Evolutionary conservation across 2,888 invertebrate genomes (phyloP), one percentile per base, ranked within the genome.

Genomic region (Orthonevra nobilis): DNA sequence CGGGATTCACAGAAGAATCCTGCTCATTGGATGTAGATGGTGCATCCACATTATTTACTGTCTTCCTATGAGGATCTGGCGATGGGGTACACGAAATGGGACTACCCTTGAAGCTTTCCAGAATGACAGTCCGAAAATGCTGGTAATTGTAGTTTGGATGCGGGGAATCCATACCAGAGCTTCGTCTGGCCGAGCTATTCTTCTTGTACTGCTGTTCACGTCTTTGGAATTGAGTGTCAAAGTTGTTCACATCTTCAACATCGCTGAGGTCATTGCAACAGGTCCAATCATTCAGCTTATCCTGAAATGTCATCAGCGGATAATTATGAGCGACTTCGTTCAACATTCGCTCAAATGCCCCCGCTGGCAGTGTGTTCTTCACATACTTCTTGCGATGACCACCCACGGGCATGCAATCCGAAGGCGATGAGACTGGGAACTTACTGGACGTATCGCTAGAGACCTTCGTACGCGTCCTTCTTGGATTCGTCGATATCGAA

Each of bases 361-460:
- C 88, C 0, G 84, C 84, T 3, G 85, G 83, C 0, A 87, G 82
- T 0, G 85, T 87, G 15, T 87, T 87, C 50, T 88, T 88, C 0
- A 87, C 74, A 5, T 85, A 74, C 0, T 83, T 83, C 7, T 84
- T 82, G 0, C 85, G 83, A 1, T 84, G 82, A n/a, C 86, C 85
- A 26, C 61, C 82, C 26, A 83, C 79, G 1, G 85, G 84, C 7
- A 61, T 20, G 3, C 61, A 36, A 81, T 85, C 85, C 0, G 87
- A 88, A 0, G 86, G 86, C 2, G 87, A 86, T 26, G 87, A 88
- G 0, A 86, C 86, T 3, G 87, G 87, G 75, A 88, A 87, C 40
- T 88, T 87, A 26, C 87, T 88, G 3, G 87, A 86, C 20, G 87
- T 86, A n/a, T 87, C 86, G 12, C 79, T 82, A 0, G 81, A 77